Evolutionary conservation across 2,113 vertebrate species (phyloP), one percentile per base, ranked within the genome.

Genomic region (Menura novaehollandiae): DNA sequence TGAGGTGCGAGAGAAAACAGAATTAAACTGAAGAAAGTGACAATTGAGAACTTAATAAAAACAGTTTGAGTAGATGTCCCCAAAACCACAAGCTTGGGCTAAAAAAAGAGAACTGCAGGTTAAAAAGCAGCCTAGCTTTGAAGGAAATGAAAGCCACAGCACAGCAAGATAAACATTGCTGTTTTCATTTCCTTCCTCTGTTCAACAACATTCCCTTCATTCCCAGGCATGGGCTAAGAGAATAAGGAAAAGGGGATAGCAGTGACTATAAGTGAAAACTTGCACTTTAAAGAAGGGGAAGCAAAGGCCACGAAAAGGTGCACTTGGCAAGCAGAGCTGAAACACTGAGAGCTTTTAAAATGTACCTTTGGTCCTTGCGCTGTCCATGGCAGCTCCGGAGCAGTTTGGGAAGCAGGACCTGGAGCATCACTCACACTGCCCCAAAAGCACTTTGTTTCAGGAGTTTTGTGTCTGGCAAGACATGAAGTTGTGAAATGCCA

Each of bases 31-130:
- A 52, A 88, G 47, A 67, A 81, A 76, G 55, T 66, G 55, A 78
- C 74, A 41, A 73, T 41, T 71, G 79, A 88, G 69, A 85, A 74
- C n/a, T 85, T 80, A 59, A 64, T 77, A 78, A 80, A 95, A 89
- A 52, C 39, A 6, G 37, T 69, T 23, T 2, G 15, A 73, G 24
- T 18, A 56, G 41, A 47, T 92, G 49, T 41, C 37, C 59, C 11
- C 23, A 18, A 93, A 91, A 20, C 39, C 77, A 73, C 78, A 85
- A 47, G 51, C 26, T 28, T 64, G 6, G 44, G 41, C 55, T 74
- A 28, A 63, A 77, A 73, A 63, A 76, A 55, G 47, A 51, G 47
- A 87, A 46, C 35, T 43, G 30, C 39, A 55, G 41, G 85, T 68
- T 84, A 64, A 72, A 89, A 88, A 69, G 55, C 39, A 64, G 35